phyloP scores from a whole-genome alignment of 2,113 vertebrate species.

The Labeo catla region DNA sequence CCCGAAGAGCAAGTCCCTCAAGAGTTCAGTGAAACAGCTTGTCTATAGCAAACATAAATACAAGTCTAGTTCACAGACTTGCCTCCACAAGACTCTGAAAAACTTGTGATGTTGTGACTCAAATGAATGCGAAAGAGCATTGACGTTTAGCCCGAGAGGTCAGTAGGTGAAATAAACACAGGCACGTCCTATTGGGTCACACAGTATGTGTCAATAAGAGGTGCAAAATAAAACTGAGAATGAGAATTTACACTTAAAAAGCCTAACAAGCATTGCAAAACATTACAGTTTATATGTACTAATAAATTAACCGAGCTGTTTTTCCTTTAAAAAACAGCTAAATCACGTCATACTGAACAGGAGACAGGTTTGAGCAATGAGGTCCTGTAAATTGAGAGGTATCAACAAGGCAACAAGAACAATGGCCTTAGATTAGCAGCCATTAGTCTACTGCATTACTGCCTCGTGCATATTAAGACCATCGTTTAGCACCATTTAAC shows the following conservation, averaged over 20 bases:
- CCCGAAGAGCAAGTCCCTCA: slow-evolving; percentile 45
- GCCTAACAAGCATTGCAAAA: not conserved
- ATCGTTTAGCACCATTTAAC: slow-evolving; percentile 77
- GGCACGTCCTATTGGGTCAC: not conserved
- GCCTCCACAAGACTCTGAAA: slow-evolving; percentile 25
- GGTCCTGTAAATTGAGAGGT: slow-evolving; percentile 48
- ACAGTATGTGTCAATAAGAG: not conserved
- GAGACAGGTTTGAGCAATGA: slow-evolving; percentile 21
- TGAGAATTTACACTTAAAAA: not conserved
- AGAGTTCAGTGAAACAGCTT: slow-evolving; percentile 33
- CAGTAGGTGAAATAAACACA: slow-evolving; percentile 47
- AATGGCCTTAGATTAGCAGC: slow-evolving; percentile 75
- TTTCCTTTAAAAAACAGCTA: not conserved
- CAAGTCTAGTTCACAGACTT: slow-evolving; percentile 21
- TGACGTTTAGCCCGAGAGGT: slow-evolving; percentile 49
- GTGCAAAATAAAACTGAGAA: not conserved
- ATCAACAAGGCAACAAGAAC: slow-evolving; percentile 72
- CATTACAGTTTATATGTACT: not conserved
- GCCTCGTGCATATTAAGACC: slow-evolving; percentile 72
- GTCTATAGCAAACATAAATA: slow-evolving; percentile 40
- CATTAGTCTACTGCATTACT: slow-evolving; percentile 74
- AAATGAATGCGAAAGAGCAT: slow-evolving; percentile 14
- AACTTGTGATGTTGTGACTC: not conserved
- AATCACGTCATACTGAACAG: slow-evolving; percentile 1
- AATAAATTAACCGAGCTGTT: not conserved